Percentiles rank a stretch among this genome's conserved stretches.
These are phyloP conservation scores for Bombus difficillimus DNA, from an alignment of 1,140 invertebrate species.

Conservation along the genomic window DNA sequence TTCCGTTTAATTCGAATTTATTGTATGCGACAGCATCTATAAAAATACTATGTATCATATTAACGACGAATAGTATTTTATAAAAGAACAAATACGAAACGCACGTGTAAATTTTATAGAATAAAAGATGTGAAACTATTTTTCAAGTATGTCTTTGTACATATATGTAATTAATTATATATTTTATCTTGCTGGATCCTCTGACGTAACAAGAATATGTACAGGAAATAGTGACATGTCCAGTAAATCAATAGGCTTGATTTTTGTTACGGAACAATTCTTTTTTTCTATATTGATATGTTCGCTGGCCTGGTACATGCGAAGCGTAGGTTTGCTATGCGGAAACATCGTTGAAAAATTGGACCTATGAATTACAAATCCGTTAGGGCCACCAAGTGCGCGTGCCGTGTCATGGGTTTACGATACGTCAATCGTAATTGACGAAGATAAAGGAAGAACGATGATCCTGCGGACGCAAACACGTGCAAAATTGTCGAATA, in stretches of 20 bases:
- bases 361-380: conserved; percentile 27
- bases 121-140: too few relatives aligned
- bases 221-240: too few relatives aligned
- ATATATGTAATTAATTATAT: neutral
- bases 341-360: conserved; percentile 22
- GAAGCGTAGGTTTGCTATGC: neutral
- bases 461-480: neutral
- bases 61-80: too few relatives aligned
- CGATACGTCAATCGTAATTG: conserved; percentile 14
- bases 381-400: conserved; percentile 21
- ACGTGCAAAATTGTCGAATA: neutral
- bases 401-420: conserved; percentile 14
- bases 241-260: neutral
- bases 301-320: neutral
- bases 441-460: conserved; percentile 14
- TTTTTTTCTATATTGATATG: neutral
- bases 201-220: neutral
- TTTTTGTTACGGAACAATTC: neutral
- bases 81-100: too few relatives aligned
- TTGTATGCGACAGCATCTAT: too few relatives aligned
- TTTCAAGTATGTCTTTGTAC: too few relatives aligned
- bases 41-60: too few relatives aligned
- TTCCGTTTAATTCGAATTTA: too few relatives aligned
- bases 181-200: neutral
- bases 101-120: too few relatives aligned